A percentile compares a stretch with the other conserved stretches of the same genome.
Conservation (phyloP, 2,797 vertebrate species). For the Muscicapa striata region DNA sequence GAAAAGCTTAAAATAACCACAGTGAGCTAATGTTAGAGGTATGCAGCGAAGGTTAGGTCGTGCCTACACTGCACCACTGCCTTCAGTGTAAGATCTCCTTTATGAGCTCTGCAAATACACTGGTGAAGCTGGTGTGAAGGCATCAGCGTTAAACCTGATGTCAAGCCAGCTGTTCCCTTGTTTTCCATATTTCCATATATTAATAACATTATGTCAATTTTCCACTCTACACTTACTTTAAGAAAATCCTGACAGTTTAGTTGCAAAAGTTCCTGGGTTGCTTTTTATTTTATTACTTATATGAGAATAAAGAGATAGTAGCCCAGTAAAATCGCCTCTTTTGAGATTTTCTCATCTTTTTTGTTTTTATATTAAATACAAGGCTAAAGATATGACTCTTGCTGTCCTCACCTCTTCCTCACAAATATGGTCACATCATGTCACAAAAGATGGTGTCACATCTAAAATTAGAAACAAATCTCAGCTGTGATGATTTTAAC, state of each 20-base stretch:
- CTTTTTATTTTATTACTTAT: not conserved
- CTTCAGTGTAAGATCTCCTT: slow-evolving; percentile 2
- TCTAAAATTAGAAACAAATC: slow-evolving; percentile 59
- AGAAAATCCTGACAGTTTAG: not conserved
- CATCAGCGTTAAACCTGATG: not conserved
- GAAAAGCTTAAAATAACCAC: slow-evolving; percentile 37
- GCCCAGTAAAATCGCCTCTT: not conserved
- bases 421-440: slow-evolving; percentile 28
- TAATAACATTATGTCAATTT: not conserved
- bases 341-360: not conserved
- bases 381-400: not conserved
- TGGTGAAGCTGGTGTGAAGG: not conserved
- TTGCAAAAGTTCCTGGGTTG: not conserved
- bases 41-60: slow-evolving; percentile 23
- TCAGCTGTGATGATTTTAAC: slow-evolving; percentile 55
- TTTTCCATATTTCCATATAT: not conserved
- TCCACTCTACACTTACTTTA: not conserved
- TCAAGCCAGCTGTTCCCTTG: not conserved
- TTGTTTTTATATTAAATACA: not conserved
- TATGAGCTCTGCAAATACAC: not conserved
- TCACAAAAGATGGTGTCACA: slow-evolving; percentile 57
- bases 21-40: slow-evolving; percentile 35
- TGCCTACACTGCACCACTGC: not conserved
- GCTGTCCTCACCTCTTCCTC: not conserved
- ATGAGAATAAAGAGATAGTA: not conserved